Evolutionary conservation across 2,113 vertebrate species (phyloP), one percentile per base, ranked within the genome.

Genomic region (Corvus cornix): DNA sequence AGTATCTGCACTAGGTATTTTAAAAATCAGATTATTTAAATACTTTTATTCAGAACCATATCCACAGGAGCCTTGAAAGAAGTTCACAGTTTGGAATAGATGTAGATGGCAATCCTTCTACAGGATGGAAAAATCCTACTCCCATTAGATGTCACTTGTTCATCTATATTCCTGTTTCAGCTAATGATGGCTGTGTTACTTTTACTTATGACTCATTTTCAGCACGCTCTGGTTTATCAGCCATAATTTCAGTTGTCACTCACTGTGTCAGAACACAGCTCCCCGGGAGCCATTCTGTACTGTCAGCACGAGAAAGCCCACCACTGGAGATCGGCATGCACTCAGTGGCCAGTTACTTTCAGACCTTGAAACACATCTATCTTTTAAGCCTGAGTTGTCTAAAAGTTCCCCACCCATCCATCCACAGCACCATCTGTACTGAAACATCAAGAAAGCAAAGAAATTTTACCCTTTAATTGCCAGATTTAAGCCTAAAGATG

Each of bases 401-500:
- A 64, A 88, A 96, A 88, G 72, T 81, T 94, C 70, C 68, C 70
- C 39, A 85, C 66, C 83, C 81, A 60, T 53, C 84, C 95, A 90
- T 95, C 96, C 91, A 91, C 95, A 88, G 64, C 69, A 86, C 96
- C 95, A 97, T 96, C 95, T 97, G 95, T 23, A 59, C 41, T 0
- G 0, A 84, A 95, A 75, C 31, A 78, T 14, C n/a, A 83, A 73
- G n/a, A 82, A 89, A 70, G 68, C 13, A 63, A 76, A 76, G 60
- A 60, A 67, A 53, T 59, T 37, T 82, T 67, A 93, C 79, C 22
- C 74, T 49, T 83, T 81, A 39, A 28, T 11, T 84, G 70, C 64
- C 63, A 68, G 73, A 79, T 90, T 41, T 72, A 62, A 77, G 39
- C 20, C 46, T 58, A 44, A 77, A 26, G n/a, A 59, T 0, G 0